Evolutionary conservation across 2,113 vertebrate genomes (phyloP).

Genomic region (Atherinomorus stipes): DNA sequence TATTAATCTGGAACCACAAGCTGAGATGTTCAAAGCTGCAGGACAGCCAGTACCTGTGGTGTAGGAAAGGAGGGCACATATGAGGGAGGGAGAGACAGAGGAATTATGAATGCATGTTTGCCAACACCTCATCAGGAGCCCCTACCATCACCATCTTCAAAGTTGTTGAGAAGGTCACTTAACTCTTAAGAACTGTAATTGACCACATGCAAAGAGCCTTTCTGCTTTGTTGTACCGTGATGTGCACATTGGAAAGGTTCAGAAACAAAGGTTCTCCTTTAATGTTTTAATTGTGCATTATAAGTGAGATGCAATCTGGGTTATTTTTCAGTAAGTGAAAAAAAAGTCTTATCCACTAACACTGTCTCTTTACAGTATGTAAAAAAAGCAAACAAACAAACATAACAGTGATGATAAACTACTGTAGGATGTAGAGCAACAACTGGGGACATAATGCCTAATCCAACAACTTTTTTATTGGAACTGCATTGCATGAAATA

Average conservation of each 20-base stretch:
- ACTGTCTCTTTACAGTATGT: too few species aligned
- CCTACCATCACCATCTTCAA: constrained; percentile 30
- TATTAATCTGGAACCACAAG: constrained; percentile 81
- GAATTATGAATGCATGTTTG: constrained; percentile 53
- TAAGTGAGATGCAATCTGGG: too few species aligned
- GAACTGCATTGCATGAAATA: too few species aligned
- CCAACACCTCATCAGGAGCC: constrained; percentile 47
- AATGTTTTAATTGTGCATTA: not conserved
- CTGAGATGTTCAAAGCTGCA: constrained; percentile 78
- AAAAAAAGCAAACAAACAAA: too few species aligned
- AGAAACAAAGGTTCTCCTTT: not conserved
- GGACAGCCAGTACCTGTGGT: constrained; percentile 72
- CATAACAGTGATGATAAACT: too few species aligned
- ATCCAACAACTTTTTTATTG: too few species aligned
- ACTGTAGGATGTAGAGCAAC: too few species aligned
- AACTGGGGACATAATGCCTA: too few species aligned
- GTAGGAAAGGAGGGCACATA: constrained; percentile 54
- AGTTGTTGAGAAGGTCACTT: constrained; percentile 63
- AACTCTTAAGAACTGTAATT: constrained; percentile 20
- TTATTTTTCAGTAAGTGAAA: too few species aligned
- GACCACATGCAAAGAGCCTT: not conserved
- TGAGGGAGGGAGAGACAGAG: constrained; percentile 35
- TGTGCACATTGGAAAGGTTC: not conserved
- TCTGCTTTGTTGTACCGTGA: not conserved
- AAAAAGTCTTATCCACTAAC: too few species aligned